A percentile compares a stretch with the other conserved stretches of the same genome.
Evolutionary conservation across 2,797 vertebrate genomes (phyloP).

Genomic region (Erpetoichthys calabaricus): DNA sequence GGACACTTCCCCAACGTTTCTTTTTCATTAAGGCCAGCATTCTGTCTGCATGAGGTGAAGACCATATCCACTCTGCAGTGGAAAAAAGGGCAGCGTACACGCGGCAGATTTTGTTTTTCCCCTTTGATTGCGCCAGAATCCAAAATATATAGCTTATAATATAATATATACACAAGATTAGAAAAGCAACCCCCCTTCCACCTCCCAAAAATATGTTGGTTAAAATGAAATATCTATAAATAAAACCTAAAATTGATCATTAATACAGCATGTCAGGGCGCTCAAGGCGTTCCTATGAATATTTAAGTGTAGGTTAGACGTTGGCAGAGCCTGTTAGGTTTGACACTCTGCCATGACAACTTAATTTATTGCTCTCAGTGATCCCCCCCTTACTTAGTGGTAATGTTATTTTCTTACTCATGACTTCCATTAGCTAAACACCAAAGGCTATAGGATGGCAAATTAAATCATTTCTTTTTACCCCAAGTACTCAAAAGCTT

Average conservation of each 20-base stretch:
- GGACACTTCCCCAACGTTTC: neutral
- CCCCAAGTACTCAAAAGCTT: too few species aligned
- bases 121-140: constrained; percentile 32
- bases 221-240: constrained; percentile 39
- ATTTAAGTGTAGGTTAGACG: too few species aligned
- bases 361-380: too few species aligned
- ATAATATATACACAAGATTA: constrained; percentile 16
- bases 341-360: too few species aligned
- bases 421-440: too few species aligned
- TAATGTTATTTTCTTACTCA: too few species aligned
- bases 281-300: too few species aligned
- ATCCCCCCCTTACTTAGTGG: too few species aligned
- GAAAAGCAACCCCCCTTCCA: constrained; percentile 19
- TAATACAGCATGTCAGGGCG: too few species aligned
- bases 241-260: constrained; percentile 18
- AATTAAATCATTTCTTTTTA: too few species aligned
- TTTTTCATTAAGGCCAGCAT: constrained; percentile 7
- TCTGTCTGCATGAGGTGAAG: constrained; percentile 7
- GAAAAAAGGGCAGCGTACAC: constrained; percentile 13
- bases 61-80: constrained; percentile 26
- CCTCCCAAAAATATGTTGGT: constrained; percentile 23
- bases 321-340: too few species aligned
- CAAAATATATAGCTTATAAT: constrained; percentile 27
- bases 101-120: constrained; percentile 28
- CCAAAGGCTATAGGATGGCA: too few species aligned